These are phyloP conservation scores for Astropecten irregularis DNA, from an alignment of 53 echinoderm and acorn worm genomes.

Conservation along the genomic window DNA sequence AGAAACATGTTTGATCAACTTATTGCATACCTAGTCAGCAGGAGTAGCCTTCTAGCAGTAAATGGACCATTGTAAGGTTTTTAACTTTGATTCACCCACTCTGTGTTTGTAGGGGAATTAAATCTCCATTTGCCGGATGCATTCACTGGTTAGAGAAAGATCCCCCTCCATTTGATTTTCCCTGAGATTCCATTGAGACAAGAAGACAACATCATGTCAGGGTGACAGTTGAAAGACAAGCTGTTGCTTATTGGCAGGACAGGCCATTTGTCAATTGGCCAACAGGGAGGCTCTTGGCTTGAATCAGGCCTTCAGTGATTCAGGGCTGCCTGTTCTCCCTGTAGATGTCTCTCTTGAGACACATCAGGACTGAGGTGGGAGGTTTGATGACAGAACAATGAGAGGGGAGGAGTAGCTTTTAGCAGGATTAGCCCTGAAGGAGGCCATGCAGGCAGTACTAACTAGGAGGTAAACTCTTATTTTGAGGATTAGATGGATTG, in stretches of 20 bases:
- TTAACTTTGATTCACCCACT: background rate
- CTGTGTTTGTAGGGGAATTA: background rate
- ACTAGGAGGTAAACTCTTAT: no score
- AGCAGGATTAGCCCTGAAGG: background rate
- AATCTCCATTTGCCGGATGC: background rate
- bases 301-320: no score
- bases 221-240: background rate
- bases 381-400: conserved; percentile 24
- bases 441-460: background rate
- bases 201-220: background rate
- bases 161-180: no score
- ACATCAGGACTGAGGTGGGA: background rate
- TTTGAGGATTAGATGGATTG: background rate
- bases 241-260: background rate
- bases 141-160: no score
- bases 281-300: background rate
- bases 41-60: background rate
- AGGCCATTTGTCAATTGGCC: background rate
- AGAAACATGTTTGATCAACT: background rate
- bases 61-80: no score
- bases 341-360: conserved; percentile 3
- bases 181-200: background rate
- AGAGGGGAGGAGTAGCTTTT: conserved; percentile 42
- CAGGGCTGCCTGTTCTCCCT: no score
- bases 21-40: background rate